Base-by-base conservation (phyloP, 2,888 invertebrate species). In the Fabriciana adippe region DNA sequence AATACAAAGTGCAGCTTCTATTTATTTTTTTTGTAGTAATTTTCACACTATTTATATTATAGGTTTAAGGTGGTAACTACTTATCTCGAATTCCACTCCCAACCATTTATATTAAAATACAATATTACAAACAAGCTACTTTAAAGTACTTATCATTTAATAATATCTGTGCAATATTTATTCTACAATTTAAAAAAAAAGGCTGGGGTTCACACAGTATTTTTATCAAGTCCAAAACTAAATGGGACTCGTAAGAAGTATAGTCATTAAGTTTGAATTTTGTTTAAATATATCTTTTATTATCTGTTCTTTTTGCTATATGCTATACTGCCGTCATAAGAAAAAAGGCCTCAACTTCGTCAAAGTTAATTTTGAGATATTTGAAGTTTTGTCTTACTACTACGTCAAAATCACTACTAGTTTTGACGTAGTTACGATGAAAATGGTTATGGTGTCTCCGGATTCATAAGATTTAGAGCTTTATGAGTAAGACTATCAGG, bases 71-170 rank as follows among this genome's bases (percentile, higher is more conserved):
- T 62, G 15, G 55, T 53, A 63, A 47, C 65, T 68, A 65, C 62
- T 66, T 63, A 56, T 66, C 70, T 70, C 70, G 70, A 70, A 70
- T 70, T 65, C 59, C 65, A 59, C 15, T 55, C 63, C 63, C 48
- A 41, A 67, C 48, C 67, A 56, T 61, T 64, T 70, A 64, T 53
- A 26, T 13, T 15, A 18, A 11, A 54, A 16, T 21, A 47, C 47
- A n/a, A 35, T 48, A 15, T 50, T 31, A 14, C 47, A 59, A 31
- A 13, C 16, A 6, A 47, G 26, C 59, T 59, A 31, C 48, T 48
- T 59, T 14, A 31, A 31, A 56, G 51, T 57, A 57, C 51, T 57
- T 56, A 57, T 57, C 31, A 45, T 41, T 64, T 50, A 18, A 56
- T n/a, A 35, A 16, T 53, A 21, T 2, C 16, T 45, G 50, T 64